These are phyloP conservation scores for Abramis brama DNA, from an alignment of 2,113 vertebrate genomes.

Conservation along the genomic window DNA sequence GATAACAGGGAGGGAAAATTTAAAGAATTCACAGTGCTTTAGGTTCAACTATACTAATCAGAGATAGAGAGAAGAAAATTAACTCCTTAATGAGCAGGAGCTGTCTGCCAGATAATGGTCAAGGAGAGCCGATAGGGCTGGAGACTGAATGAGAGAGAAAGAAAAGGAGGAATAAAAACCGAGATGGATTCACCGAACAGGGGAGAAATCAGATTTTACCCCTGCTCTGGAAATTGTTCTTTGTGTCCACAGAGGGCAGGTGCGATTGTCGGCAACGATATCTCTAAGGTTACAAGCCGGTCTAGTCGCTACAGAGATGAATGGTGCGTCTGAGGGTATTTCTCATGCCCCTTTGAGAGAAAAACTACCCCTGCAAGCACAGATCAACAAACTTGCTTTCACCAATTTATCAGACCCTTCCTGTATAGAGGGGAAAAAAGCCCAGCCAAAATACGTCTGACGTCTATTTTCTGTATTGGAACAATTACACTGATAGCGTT, in stretches of 20 bases:
- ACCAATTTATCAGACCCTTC: conserved; percentile 68
- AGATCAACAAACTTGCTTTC: conserved; percentile 69
- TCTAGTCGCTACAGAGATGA: conserved; percentile 64
- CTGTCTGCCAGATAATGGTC: conserved; percentile 72
- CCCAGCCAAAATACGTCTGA: conserved; percentile 65
- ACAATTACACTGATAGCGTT: conserved; percentile 60
- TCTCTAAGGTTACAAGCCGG: conserved; percentile 59
- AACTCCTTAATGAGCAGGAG: conserved; percentile 84
- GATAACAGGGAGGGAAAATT: conserved; percentile 79
- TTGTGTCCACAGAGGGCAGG: conserved; percentile 65
- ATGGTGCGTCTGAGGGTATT: conserved; percentile 66
- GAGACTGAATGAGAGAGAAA: conserved; percentile 48
- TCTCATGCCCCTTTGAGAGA: conserved; percentile 67
- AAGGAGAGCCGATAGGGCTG: conserved; percentile 67
- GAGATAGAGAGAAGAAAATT: conserved; percentile 80
- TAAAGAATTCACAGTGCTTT: conserved; percentile 83
- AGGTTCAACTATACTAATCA: conserved; percentile 79
- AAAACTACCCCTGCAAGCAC: conserved; percentile 66
- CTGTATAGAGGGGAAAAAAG: conserved; percentile 65
- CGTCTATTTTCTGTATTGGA: conserved; percentile 60
- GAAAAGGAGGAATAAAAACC: conserved; percentile 48
- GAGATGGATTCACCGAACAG: conserved; percentile 55
- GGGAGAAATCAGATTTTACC: conserved; percentile 61
- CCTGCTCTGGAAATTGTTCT: conserved; percentile 62
- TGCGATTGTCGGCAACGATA: conserved; percentile 65